Base-by-base conservation (phyloP, 2,797 vertebrate species). In the Chloroceryle inda region DNA sequence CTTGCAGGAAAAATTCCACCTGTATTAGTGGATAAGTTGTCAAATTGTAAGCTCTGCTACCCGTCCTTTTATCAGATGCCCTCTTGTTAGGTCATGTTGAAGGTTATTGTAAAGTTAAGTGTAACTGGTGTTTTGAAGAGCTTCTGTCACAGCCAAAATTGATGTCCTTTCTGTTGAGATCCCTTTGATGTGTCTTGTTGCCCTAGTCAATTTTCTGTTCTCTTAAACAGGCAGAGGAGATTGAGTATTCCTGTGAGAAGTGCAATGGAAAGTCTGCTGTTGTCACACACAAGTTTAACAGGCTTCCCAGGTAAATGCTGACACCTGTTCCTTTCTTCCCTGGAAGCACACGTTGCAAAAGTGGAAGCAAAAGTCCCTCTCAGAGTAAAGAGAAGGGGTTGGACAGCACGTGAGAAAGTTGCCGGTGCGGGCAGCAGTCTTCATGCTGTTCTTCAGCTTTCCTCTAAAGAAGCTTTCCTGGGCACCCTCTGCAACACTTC, bases 221-320 rank as follows among this genome's bases (percentile, higher is more conserved):
- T 96, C 44, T 97, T 91, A 62, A 80, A 79, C 88, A 99, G 99
- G 99, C 99, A 97, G 99, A 99, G 97, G 99, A 99, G 97, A 99
- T 99, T 1, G 99, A 99, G 85, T 99, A 99, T 97, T 99, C 99
- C 2, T 99, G 99, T 98, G 99, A 99, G 95, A 99, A 99, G 93
- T 99, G 99, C 97, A 98, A 98, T 62, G 99, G 99, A 17, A 99
- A 99, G 93, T 98, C 98, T 62, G 99, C 99, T 11, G 98, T 99
- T 45, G 99, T 99, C 82, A 98, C 97, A 5, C 99, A 99, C 97
- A 99, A 99, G 97, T 99, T 99, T 98, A 99, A 99, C 97, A 99
- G 99, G 94, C 98, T 99, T 71, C 99, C 99, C 89, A 99, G 99
- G 99, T 99, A 98, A 92, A 84, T 61, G 31, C 2, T 84, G 73